Base-by-base conservation (phyloP, 2,113 vertebrate genomes). In the Fregetta grallaria region DNA sequence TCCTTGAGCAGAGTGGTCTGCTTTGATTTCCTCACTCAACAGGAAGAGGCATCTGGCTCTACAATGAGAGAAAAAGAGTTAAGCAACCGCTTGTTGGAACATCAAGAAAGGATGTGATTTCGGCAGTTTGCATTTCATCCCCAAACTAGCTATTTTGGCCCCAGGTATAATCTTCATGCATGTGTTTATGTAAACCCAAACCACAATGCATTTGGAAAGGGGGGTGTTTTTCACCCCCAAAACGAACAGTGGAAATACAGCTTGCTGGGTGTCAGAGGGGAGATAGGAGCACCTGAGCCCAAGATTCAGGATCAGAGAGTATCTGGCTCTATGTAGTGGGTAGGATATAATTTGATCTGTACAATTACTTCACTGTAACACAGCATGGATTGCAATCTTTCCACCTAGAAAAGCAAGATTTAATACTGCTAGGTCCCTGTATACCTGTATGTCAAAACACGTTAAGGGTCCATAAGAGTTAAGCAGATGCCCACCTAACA, bases 371-470 rank as follows among this genome's bases (percentile, higher is more conserved):
- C 65, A 45, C 40, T 68, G 27, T 84, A 75, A 63, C 68, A 61
- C 19, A 78, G 36, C 63, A 45, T 59, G 61, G 52, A 81, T 78
- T 89, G 68, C 65, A 81, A 53, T 81, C 89, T 95, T 95, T 94
- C 61, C 68, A 84, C 56, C 73, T 92, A 76, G 34, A 84, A 85
- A 88, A 92, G 34, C 38, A 85, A 90, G 49, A 75, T 82, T 80
- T 94, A 75, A 67, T 80, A 80, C 19, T 77, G 7, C 70, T 65
- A 71, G 63, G 59, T 94, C 40, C 56, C 4, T 7, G n/a, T 32
- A 80, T 44, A 47, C 59, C 26, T 75, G 23, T 44, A 56, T 84
- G 93, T 96, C 56, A 55, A 88, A 92, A 63, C 40, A 88, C 0
- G 70, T 82, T 91, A 73, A 79, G 75, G 29, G 67, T 84, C 74